Conservation (phyloP, 2,797 vertebrate genomes). For the Pipistrellus pygmaeus region DNA sequence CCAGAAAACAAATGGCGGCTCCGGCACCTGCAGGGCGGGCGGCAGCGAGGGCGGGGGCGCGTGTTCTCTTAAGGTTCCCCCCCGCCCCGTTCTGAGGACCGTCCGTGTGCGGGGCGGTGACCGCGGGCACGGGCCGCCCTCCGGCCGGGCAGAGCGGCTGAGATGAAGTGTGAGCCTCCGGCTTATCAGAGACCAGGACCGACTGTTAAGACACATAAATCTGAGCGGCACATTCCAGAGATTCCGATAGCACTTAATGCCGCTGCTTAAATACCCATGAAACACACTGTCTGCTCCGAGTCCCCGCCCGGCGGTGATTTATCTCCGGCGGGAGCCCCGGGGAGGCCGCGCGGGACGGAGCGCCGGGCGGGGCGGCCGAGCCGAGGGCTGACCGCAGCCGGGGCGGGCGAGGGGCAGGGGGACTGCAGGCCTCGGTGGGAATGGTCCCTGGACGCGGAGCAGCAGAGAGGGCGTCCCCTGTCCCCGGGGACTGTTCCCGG, state of each 20-base stretch:
- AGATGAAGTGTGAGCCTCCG: constrained; percentile 83
- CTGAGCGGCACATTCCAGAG: constrained; percentile 89
- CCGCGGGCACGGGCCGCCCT: neutral
- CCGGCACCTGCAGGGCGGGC: constrained; percentile 88
- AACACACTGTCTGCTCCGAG: constrained; percentile 87
- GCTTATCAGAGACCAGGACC: constrained; percentile 86
- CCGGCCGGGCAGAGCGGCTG: constrained; percentile 84
- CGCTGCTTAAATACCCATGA: constrained; percentile 92
- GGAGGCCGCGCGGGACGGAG: constrained; percentile 71
- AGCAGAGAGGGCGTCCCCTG: neutral
- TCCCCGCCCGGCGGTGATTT: constrained; percentile 84
- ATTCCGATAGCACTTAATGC: constrained; percentile 90
- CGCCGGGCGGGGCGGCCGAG: constrained; percentile 74
- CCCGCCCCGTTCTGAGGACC: constrained; percentile 51
- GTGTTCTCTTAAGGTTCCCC: constrained; percentile 1
- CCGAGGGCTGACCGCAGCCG: constrained; percentile 63
- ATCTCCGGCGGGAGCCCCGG: constrained; percentile 82
- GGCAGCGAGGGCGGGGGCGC: constrained; percentile 83
- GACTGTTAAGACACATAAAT: constrained; percentile 89
- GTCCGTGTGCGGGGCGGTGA: constrained; percentile 68
- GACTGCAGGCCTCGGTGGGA: neutral
- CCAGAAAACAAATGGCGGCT: constrained; percentile 91
- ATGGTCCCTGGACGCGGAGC: neutral
- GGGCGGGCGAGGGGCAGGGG: constrained; percentile 61
- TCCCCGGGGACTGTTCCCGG: neutral